Percentiles rank a stretch among this genome's conserved stretches.
Conservation (phyloP, 2,113 vertebrate genomes). For the Corydoras sp. region DNA sequence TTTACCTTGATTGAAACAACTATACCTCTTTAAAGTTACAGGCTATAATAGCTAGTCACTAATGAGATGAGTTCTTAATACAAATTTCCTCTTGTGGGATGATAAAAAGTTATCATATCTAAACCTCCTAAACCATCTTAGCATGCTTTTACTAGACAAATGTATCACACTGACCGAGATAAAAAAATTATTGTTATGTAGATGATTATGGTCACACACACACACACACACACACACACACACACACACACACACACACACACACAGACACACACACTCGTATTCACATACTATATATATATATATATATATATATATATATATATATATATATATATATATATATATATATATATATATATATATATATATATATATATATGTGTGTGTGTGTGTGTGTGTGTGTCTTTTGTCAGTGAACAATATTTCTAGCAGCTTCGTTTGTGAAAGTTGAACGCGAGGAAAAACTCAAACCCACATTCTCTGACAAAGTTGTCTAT, state of each 20-base stretch:
- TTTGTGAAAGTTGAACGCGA: constrained; percentile 22
- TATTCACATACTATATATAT: no score
- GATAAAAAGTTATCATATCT: no score
- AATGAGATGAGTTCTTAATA: no score
- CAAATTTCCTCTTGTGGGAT: no score
- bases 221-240: background rate
- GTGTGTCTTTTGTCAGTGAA: background rate
- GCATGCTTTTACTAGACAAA: no score
- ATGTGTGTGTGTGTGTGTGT: background rate
- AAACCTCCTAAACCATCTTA: no score
- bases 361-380: background rate
- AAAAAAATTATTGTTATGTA: background rate
- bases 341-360: background rate
- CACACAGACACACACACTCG: no score
- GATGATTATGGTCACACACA: background rate
- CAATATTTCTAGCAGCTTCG: background rate
- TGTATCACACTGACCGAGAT: no score
- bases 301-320: background rate
- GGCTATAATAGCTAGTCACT: no score
- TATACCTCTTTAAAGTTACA: no score
- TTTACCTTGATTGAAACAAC: no score
- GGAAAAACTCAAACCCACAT: constrained; percentile 49
- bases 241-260: background rate
- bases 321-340: background rate
- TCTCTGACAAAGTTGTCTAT: constrained; percentile 74